phyloP scores from a whole-genome alignment of 1,140 invertebrate genomes.

The Aplysia californica region DNA sequence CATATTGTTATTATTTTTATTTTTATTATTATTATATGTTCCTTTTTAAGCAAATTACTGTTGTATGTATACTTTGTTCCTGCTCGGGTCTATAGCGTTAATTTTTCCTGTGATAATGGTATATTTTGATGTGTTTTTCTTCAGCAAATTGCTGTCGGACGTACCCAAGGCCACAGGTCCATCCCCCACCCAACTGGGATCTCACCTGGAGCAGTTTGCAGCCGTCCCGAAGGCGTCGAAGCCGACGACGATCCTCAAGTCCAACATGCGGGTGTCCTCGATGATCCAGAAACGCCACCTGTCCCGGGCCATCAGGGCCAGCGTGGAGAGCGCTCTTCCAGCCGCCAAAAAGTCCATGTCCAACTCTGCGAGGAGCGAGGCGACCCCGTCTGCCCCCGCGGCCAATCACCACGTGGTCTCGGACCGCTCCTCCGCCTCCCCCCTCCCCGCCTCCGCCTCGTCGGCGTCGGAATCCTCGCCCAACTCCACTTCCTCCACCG shows the following conservation, averaged over 20 bases:
- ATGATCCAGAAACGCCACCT: constrained; percentile 60
- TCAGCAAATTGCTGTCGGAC: constrained; percentile 43
- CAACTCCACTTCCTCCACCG: constrained; percentile 14
- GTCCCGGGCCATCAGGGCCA: constrained; percentile 43
- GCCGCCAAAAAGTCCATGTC: neutral
- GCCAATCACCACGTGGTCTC: too few species aligned
- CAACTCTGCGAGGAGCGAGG: too few species aligned
- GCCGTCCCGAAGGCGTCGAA: too few species aligned
- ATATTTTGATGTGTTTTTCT: constrained; percentile 2
- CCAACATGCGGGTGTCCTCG: constrained; percentile 56
- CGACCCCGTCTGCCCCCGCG: too few species aligned
- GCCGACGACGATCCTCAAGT: constrained; percentile 41
- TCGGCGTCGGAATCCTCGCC: constrained; percentile 17
- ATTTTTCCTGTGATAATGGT: neutral
- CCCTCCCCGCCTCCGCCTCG: constrained; percentile 8
- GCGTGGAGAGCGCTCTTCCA: constrained; percentile 22
- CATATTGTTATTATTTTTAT: too few species aligned
- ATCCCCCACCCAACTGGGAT: constrained; percentile 27
- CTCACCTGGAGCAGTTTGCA: constrained; percentile 21
- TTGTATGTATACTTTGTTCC: too few species aligned
- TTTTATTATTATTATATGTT: too few species aligned
- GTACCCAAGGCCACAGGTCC: constrained; percentile 57
- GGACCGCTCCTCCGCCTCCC: constrained; percentile 12
- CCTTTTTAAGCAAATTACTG: too few species aligned
- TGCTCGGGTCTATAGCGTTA: too few species aligned